Base-by-base conservation (phyloP, 2,797 vertebrate species). In the Phoxinus dragarum region DNA sequence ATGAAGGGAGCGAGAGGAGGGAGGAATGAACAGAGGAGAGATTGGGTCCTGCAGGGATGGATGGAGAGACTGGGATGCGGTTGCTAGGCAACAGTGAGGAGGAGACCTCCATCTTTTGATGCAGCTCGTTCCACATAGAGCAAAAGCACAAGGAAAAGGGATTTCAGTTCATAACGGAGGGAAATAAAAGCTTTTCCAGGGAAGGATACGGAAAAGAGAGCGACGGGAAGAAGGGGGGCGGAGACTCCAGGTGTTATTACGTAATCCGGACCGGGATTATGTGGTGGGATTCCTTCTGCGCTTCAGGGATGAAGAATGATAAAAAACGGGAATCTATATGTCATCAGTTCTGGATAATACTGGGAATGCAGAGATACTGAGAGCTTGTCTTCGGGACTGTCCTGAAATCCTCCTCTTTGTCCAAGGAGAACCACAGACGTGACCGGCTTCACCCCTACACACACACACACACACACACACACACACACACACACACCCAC, bases 61-160 rank as follows among this genome's bases (percentile, higher is more conserved):
- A 86, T 79, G 82, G 86, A 86, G 77, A 87, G 88, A 88, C 86
- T 90, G 88, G 89, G 93, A 94, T 94, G 94, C 90, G 93, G 95
- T 96, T 95, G 95, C 95, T 94, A 94, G 93, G 95, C 89, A 95
- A 95, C 95, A 91, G 90, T 38, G 87, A 86, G 89, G 87, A 86
- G 89, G 86, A 86, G 86, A 66, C 72, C 11, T 90, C 90, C 85
- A 87, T 93, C 87, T 90, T 90, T 91, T 81, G 27, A 27, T 49
- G 76, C 86, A 78, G 84, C 82, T 87, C n/a, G 27, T 82, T 76
- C 69, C 59, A 59, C 82, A 87, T 84, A 59, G 59, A 71, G 66
- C 27, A 72, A 79, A 77, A 44, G 78, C 74, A 91, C 44, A 61
- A 84, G n/a, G 74, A 89, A 86, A 6, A 49, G 77, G 79, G 79